Conservation (phyloP, 1,140 invertebrate species). For the Sitophilus oryzae region DNA sequence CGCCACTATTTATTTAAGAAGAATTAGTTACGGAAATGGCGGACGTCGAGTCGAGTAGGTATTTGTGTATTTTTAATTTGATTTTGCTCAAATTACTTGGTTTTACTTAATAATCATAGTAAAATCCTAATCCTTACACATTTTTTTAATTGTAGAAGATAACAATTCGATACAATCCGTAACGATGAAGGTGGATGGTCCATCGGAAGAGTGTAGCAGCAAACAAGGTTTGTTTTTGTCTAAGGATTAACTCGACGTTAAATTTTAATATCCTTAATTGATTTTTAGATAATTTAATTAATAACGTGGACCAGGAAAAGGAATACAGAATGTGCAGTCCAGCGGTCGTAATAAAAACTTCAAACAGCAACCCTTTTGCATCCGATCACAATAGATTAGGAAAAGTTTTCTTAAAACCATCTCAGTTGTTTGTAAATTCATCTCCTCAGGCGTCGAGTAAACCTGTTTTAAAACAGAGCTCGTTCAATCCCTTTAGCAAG, state of each 20-base stretch:
- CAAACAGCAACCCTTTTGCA: conserved; percentile 21
- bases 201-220: conserved; percentile 29
- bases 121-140: too few species aligned
- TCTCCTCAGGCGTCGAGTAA: conserved; percentile 14
- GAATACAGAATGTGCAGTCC: conserved; percentile 29
- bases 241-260: background rate
- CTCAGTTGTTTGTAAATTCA: conserved; percentile 31
- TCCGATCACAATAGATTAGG: conserved; percentile 24
- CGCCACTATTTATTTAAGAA: too few species aligned
- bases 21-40: conserved; percentile 14
- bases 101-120: too few species aligned
- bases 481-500: conserved; percentile 37
- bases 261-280: conserved; percentile 9
- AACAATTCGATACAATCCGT: conserved; percentile 13
- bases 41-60: conserved; percentile 17
- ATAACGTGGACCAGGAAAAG: conserved; percentile 12
- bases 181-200: conserved; percentile 39
- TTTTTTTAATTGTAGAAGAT: conserved; percentile 12
- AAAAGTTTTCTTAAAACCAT: conserved; percentile 32
- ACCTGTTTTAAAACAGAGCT: conserved; percentile 35
- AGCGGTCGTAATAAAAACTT: conserved; percentile 10
- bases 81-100: background rate
- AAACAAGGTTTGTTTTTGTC: conserved; percentile 28
- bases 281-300: conserved; percentile 17
- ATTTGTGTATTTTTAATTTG: background rate